phyloP scores from a whole-genome alignment of 2,113 vertebrate species.

The Alethe castanea region DNA sequence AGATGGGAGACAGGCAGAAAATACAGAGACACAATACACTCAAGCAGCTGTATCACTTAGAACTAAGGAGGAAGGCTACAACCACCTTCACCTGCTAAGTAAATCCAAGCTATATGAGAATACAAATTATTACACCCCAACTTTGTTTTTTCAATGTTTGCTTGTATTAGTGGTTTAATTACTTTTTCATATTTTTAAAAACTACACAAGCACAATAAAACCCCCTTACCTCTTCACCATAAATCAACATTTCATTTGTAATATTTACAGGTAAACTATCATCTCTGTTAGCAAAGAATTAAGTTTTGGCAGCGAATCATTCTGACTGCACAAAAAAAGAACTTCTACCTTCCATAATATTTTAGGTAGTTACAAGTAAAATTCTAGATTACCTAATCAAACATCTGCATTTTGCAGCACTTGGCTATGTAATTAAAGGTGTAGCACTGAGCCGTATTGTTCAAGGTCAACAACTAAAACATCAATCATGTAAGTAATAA shows the following conservation, averaged over 20 bases:
- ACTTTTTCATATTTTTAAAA: neutral
- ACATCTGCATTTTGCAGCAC: slow-evolving; percentile 17
- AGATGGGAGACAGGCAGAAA: neutral
- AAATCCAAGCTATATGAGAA: neutral
- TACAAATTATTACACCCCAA: neutral
- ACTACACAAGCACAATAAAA: neutral
- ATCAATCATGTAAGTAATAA: slow-evolving; percentile 44
- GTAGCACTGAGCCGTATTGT: neutral
- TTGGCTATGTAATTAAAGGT: slow-evolving; percentile 43
- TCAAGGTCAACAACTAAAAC: slow-evolving; percentile 48
- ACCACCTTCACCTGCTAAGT: neutral
- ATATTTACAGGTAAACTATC: neutral
- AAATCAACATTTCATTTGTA: neutral
- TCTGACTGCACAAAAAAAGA: neutral
- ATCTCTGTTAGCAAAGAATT: neutral
- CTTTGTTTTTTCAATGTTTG: neutral
- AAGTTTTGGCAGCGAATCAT: neutral
- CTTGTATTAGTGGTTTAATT: neutral
- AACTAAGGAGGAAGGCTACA: neutral
- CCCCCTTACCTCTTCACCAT: neutral
- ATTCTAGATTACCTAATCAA: slow-evolving; percentile 29
- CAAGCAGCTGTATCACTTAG: neutral
- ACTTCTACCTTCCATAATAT: neutral
- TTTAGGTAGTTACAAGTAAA: slow-evolving; percentile 9
- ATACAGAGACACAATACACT: neutral